Conservation (phyloP, 2,888 invertebrate genomes). For the Drosophila nigritarsus region DNA sequence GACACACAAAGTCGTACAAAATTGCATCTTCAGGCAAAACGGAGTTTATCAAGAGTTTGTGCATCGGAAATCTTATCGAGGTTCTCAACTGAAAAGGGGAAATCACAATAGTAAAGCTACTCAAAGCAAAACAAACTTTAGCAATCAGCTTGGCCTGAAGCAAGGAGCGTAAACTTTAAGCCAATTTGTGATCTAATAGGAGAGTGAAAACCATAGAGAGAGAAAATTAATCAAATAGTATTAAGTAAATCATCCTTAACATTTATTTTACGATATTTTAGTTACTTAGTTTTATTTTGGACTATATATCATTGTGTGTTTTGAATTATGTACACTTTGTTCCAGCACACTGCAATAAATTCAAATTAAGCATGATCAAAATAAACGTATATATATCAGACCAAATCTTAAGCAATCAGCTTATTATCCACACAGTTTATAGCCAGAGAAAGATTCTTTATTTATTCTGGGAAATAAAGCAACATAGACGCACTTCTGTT, state of each 20-base stretch:
- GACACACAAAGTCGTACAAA: constrained; percentile 23
- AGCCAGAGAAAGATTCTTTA: not conserved
- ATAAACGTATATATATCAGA: not conserved
- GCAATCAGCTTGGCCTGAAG: not conserved
- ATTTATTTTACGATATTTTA: not conserved
- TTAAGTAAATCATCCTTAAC: not conserved
- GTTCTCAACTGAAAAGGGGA: not conserved
- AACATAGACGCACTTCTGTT: not conserved
- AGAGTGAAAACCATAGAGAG: not conserved
- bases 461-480: not conserved
- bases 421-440: no score
- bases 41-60: not conserved
- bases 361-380: not conserved
- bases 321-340: not conserved
- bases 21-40: constrained; percentile 16
- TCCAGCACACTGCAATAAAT: not conserved
- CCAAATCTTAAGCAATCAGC: not conserved
- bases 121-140: constrained; percentile 1
- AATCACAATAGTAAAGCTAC: constrained; percentile 15
- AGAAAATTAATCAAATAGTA: not conserved
- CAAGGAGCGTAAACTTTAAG: not conserved
- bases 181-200: not conserved
- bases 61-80: constrained; percentile 15
- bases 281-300: not conserved
- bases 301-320: not conserved